Evolutionary conservation across 1,140 invertebrate genomes (phyloP).

Genomic region (Carcinoscorpius rotundicauda): DNA sequence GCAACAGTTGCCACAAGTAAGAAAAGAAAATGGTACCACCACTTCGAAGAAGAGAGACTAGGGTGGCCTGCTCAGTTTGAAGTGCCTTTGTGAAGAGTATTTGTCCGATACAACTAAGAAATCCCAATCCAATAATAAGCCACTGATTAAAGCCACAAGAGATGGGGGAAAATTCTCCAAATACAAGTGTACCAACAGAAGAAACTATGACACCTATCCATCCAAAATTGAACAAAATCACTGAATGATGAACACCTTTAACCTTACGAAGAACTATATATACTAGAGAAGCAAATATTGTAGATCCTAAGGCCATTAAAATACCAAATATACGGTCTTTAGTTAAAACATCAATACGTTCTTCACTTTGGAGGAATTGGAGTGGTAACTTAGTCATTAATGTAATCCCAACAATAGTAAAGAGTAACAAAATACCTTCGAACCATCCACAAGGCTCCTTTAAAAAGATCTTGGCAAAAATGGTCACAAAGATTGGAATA

Average conservation of each 20-base stretch:
- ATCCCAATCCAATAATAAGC: constrained; percentile 62
- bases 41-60: constrained; percentile 71
- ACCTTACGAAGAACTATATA: constrained; percentile 71
- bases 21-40: constrained; percentile 83
- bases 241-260: constrained; percentile 42
- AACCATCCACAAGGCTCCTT: constrained; percentile 43
- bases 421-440: constrained; percentile 37
- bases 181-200: constrained; percentile 52
- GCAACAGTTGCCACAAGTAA: constrained; percentile 67
- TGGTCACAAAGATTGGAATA: constrained; percentile 43
- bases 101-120: constrained; percentile 80
- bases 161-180: constrained; percentile 70
- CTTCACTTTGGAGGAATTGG: constrained; percentile 28
- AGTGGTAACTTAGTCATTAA: constrained; percentile 42
- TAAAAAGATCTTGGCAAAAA: constrained; percentile 41
- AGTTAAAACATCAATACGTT: constrained; percentile 11
- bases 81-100: constrained; percentile 70
- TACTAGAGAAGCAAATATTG: constrained; percentile 74
- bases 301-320: constrained; percentile 65
- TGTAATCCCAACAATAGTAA: constrained; percentile 39
- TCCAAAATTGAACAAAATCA: constrained; percentile 18
- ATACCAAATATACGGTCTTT: constrained; percentile 46
- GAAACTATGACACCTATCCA: constrained; percentile 69
- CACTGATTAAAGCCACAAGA: constrained; percentile 60
- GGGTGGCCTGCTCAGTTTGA: constrained; percentile 77